These are phyloP conservation scores for Oncorhynchus keta DNA, from an alignment of 2,113 vertebrate species.

Conservation along the genomic window DNA sequence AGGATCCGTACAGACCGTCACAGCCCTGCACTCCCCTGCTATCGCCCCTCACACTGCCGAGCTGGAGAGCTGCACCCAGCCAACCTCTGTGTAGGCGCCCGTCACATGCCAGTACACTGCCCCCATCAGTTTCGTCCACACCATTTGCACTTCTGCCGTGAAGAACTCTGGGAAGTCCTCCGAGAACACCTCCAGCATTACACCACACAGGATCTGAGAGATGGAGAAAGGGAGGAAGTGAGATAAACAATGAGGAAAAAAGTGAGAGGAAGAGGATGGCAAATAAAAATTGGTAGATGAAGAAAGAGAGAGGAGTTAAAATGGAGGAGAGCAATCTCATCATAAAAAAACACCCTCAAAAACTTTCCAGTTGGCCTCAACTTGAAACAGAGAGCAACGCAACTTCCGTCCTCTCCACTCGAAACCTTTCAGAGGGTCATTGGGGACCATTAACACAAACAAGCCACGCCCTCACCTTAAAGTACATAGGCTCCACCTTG, in stretches of 20 bases:
- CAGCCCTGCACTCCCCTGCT: constrained; percentile 1
- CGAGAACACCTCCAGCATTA: constrained; percentile 88
- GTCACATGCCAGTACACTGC: constrained; percentile 91
- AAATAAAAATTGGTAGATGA: neutral
- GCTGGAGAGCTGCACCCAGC: constrained; percentile 93
- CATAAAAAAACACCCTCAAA: neutral
- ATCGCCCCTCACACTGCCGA: constrained; percentile 81
- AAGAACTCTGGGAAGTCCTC: constrained; percentile 89
- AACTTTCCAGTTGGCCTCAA: neutral
- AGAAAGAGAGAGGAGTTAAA: neutral
- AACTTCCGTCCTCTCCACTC: neutral
- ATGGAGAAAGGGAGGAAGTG: constrained; percentile 1
- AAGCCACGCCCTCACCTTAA: constrained; percentile 79
- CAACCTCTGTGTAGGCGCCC: constrained; percentile 91
- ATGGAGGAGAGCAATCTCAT: neutral
- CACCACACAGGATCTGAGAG: constrained; percentile 85
- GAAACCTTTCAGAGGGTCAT: neutral
- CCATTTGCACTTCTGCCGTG: constrained; percentile 83
- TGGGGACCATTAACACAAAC: no score
- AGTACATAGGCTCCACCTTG: constrained; percentile 96
- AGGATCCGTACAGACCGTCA: no score
- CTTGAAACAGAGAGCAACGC: neutral
- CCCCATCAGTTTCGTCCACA: constrained; percentile 89
- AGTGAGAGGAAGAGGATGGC: neutral
- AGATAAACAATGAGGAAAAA: neutral